phyloP scores from a whole-genome alignment of 2,113 vertebrate genomes.

The Tauraco erythrolophus region DNA sequence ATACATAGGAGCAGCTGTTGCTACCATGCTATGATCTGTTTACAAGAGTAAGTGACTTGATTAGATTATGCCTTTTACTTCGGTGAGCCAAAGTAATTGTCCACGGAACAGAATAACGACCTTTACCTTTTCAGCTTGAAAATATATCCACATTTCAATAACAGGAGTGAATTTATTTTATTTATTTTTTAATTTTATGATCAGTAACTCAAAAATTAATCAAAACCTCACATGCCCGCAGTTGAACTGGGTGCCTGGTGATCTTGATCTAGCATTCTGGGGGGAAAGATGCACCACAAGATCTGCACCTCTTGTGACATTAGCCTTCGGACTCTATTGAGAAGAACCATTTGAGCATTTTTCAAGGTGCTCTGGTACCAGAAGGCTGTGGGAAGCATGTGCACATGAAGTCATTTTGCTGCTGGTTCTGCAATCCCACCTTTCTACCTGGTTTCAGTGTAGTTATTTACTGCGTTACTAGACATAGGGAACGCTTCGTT shows the following conservation, averaged over 20 bases:
- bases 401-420: not conserved
- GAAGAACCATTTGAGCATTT: not conserved
- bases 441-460: not conserved
- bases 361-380: not conserved
- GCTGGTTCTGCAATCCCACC: not conserved
- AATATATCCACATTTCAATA: not conserved
- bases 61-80: not conserved
- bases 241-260: not conserved
- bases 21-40: not conserved
- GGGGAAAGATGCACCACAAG: not conserved
- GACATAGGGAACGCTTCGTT: not conserved
- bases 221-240: not conserved
- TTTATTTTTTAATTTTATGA: not conserved
- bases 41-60: not conserved
- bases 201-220: not conserved
- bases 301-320: not conserved
- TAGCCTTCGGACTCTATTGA: not conserved
- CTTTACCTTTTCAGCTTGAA: not conserved
- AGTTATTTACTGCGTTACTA: not conserved
- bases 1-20: not conserved
- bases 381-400: not conserved
- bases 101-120: not conserved
- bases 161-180: not conserved
- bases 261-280: not conserved
- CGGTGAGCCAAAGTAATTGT: not conserved